Evolutionary conservation across 2,888 invertebrate species (phyloP), one percentile per base, ranked within the genome.

Genomic region (Itoplectis maculator): DNA sequence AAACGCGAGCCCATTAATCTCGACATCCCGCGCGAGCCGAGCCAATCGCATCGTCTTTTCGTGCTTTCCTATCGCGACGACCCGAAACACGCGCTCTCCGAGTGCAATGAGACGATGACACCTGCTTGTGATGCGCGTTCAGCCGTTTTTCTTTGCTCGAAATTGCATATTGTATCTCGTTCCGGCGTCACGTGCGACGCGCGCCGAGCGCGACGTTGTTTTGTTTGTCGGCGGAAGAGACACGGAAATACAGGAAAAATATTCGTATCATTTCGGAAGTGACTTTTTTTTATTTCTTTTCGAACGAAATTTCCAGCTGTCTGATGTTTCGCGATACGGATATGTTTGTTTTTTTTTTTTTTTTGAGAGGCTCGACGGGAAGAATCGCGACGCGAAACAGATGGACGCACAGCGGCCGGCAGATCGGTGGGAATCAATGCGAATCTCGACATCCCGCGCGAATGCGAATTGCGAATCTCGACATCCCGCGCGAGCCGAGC

Each of bases 1-100:
- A 72, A 76, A 72, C 37, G 49, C 11, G 42, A 76, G 65, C 35
- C 45, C 80, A 65, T 80, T 75, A 70, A 75, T 75, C 65, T 51
- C 40, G 4, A n/a, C 45, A 47, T 47, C n/a, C n/a, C 47, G 2
- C 29, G 29, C 3, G 29, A 3, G 2, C 29, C 40, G 54, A 20
- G 66, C 45, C 47, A 5, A 40, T 15, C 13, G 20, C n/a, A 2
- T 2, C 29, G 29, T 13, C n/a, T 29, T 59, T 35, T 35, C 13
- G n/a, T 18, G 35, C 51, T 68, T 66, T 51, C 29, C 49, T 37
- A 37, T 35, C 18, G 15, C 18, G 40, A 20, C 47, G 23, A 40
- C 40, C 37, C 37, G 40, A 40, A 54, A 54, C 20, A 37, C 40
- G 3, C n/a, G 13, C 20, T 54, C 47, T 37, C n/a, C 9, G 20